phyloP scores from a whole-genome alignment of 2,888 invertebrate genomes.

The Opisthograptis luteolata region DNA sequence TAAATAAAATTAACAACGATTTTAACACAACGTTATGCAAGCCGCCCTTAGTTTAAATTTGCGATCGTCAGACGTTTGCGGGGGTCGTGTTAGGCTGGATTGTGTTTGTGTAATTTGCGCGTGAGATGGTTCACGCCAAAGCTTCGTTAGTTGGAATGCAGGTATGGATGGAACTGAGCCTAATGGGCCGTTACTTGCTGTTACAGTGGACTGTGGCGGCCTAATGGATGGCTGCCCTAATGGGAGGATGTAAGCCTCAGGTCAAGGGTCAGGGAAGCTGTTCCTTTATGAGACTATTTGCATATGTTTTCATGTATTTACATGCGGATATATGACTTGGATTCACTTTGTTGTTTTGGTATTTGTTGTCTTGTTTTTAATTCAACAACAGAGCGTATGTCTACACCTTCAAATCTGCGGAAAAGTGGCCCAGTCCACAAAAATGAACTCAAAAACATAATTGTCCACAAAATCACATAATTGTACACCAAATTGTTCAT shows the following conservation, averaged over 20 bases:
- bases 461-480: too few relatives aligned
- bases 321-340: neutral
- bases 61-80: constrained; percentile 22
- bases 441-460: too few relatives aligned
- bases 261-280: constrained; percentile 23
- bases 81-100: constrained; percentile 42
- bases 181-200: constrained; percentile 27
- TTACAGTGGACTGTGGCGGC: constrained; percentile 14
- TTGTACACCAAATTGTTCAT: too few relatives aligned
- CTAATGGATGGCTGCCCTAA: constrained; percentile 32
- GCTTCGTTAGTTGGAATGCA: constrained; percentile 53
- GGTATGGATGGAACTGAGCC: constrained; percentile 19
- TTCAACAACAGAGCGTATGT: too few relatives aligned
- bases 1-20: too few relatives aligned
- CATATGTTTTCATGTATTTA: constrained; percentile 17
- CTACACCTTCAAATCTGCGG: too few relatives aligned
- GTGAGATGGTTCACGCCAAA: constrained; percentile 56
- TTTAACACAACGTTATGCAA: too few relatives aligned
- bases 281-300: constrained; percentile 16
- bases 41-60: constrained; percentile 29
- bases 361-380: neutral
- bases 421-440: too few relatives aligned
- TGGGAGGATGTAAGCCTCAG: constrained; percentile 24
- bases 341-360: neutral
- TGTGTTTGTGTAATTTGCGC: constrained; percentile 58